Evolutionary conservation across 2,113 vertebrate genomes (phyloP), one percentile per base, ranked within the genome.

Genomic region (Mus pahari): DNA sequence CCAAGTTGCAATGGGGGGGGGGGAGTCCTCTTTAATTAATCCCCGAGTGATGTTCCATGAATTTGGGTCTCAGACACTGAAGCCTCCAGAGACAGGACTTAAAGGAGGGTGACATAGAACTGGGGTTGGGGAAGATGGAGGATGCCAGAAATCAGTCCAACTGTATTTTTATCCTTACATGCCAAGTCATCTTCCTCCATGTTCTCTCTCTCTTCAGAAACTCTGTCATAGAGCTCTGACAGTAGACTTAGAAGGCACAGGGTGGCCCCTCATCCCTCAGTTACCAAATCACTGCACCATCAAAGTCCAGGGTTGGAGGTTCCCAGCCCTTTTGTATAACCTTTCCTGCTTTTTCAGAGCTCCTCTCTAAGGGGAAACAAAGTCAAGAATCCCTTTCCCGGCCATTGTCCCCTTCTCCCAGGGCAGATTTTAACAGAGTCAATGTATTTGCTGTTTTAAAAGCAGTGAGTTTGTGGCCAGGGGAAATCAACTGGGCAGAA

Each of bases 401-500:
- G 28, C 70, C 90, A 66, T 24, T 24, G 66, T 33, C 22, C 48
- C 62, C 50, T 58, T 66, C 58, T 92, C 86, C 95, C 39, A 74
- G 90, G 66, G 71, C 83, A 90, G 42, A 74, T 45, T 68, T 83
- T 64, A 90, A 89, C 86, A 95, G 86, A 55, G 93, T 96, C 86
- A 0, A 97, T 97, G 17, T 66, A 96, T 97, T 97, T 7, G 50
- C 28, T 96, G 82, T 78, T 92, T 95, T 97, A 96, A 70, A 91
- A 96, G 96, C 97, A 95, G 87, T 91, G 90, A 50, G 55, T 92
- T 96, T 97, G 97, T 96, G 96, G 96, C 92, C 74, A 31, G 75
- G 5, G 70, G 90, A 91, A 97, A 97, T 98, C 98, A 94, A 98
- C 95, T 33, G 96, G 96, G 86, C 71, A 89, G 74, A 94, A 50